Conservation (phyloP, 1,140 invertebrate genomes). For the Dinothrombium tinctorium region DNA sequence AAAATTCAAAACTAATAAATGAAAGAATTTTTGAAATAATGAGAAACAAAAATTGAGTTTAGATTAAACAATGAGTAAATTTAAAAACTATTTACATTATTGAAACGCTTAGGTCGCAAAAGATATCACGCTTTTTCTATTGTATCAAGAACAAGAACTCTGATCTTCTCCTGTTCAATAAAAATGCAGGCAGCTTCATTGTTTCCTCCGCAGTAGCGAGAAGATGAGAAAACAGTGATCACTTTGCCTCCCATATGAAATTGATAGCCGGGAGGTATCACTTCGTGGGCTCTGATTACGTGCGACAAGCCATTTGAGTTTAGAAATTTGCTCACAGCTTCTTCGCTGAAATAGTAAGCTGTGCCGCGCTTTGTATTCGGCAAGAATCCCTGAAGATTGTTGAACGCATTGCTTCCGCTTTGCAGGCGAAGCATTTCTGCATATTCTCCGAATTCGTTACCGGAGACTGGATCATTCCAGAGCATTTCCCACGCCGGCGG, state of each 20-base stretch:
- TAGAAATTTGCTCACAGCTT: slow-evolving; percentile 38
- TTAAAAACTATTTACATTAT: too few relatives aligned
- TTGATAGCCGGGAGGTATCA: slow-evolving; percentile 21
- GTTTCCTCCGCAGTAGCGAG: slow-evolving; percentile 35
- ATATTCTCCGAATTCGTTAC: slow-evolving; percentile 9
- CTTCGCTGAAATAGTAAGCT: slow-evolving; percentile 39
- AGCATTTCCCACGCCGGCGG: slow-evolving; percentile 43
- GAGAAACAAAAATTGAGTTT: too few relatives aligned
- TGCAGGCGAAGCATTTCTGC: slow-evolving; percentile 5
- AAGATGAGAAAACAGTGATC: slow-evolving; percentile 40
- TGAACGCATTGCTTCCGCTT: neutral
- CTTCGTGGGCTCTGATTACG: slow-evolving; percentile 44
- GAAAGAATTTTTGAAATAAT: too few relatives aligned
- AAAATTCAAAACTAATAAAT: too few relatives aligned
- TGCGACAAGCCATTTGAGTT: slow-evolving; percentile 34
- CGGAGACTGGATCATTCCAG: slow-evolving; percentile 42
- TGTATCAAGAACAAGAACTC: slow-evolving; percentile 33
- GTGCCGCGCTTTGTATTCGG: slow-evolving; percentile 38
- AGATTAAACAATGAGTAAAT: too few relatives aligned
- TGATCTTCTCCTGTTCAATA: slow-evolving; percentile 28
- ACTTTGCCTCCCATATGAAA: slow-evolving; percentile 33
- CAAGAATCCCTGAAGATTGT: slow-evolving; percentile 32
- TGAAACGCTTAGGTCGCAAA: too few relatives aligned
- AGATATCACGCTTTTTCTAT: too few relatives aligned
- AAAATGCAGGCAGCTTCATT: slow-evolving; percentile 41